A percentile compares a stretch with the other conserved stretches of the same genome.
Evolutionary conservation across 2,888 invertebrate genomes (phyloP).

Genomic region (Osmoderma eremita): DNA sequence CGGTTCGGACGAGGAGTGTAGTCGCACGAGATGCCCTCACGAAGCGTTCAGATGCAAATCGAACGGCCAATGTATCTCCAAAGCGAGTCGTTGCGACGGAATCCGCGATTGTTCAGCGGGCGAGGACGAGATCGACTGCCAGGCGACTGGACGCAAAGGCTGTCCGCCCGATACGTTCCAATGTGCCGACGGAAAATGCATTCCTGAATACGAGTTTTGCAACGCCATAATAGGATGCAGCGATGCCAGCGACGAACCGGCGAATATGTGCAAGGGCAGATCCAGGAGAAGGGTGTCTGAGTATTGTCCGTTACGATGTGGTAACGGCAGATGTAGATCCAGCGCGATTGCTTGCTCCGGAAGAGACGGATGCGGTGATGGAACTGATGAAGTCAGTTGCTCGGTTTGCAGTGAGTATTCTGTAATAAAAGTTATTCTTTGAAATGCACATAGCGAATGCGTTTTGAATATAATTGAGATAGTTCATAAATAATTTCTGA

Average conservation of each 20-base stretch:
- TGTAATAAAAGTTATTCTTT: not conserved
- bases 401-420: slow-evolving; percentile 84
- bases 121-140: slow-evolving; percentile 78
- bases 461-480: too few relatives aligned
- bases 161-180: slow-evolving; percentile 87
- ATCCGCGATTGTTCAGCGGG: slow-evolving; percentile 79
- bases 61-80: slow-evolving; percentile 78
- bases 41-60: slow-evolving; percentile 79
- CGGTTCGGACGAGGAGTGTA: slow-evolving; percentile 87
- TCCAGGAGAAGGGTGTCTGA: slow-evolving; percentile 65
- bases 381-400: slow-evolving; percentile 86
- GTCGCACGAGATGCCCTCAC: slow-evolving; percentile 72
- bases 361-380: slow-evolving; percentile 91
- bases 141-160: slow-evolving; percentile 60
- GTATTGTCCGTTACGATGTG: slow-evolving; percentile 85
- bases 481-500: too few relatives aligned
- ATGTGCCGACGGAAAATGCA: slow-evolving; percentile 85
- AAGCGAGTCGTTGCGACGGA: slow-evolving; percentile 85
- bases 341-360: slow-evolving; percentile 91
- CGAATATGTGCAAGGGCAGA: slow-evolving; percentile 77
- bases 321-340: slow-evolving; percentile 87
- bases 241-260: slow-evolving; percentile 90
- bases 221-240: slow-evolving; percentile 86
- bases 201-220: slow-evolving; percentile 92
- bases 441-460: too few relatives aligned